Base-by-base conservation (phyloP, 2,797 vertebrate genomes). In the Macroramphosus scolopax region DNA sequence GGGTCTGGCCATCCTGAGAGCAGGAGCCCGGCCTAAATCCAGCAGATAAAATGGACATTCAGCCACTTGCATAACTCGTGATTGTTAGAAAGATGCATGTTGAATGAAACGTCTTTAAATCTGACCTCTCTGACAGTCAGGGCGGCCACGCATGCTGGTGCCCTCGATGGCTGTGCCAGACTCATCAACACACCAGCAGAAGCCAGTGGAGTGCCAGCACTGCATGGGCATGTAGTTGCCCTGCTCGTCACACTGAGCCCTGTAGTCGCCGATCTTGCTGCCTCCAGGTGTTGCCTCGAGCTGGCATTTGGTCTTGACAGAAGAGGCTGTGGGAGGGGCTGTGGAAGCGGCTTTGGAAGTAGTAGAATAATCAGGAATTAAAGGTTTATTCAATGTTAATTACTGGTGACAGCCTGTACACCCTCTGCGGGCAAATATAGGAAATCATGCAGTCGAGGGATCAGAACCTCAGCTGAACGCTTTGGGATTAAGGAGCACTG, bases 111-210 rank as follows among this genome's bases (percentile, higher is more conserved):
- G 18, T 8, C 29, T 0, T n/a, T n/a, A n/a, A n/a, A n/a, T n/a
- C 8, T 4, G 63, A 80, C 86, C 77, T 65, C 12, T 47, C 8
- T 8, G 35, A 8, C 90, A 91, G 1, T 58, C 12, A 0, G 78
- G 79, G 2, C 1, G 58, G 5, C 68, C 77, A 0, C 87, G 91
- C 1, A 72, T 77, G 38, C 6, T n/a, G 56, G 93, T 93, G 62
- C 81, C 85, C 18, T 84, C 56, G 17, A 98, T 83, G 83, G 43
- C 15, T 0, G 60, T 77, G 73, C 96, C 96, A 0, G 83, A 76
- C 68, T 78, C 75, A 70, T 95, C 92, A 85, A 89, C 91, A 31
- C 96, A 98, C 95, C 95, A 98, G 91, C 96, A 98, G 83, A 48
- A 94, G 45, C 93, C 92, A 0, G 86, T 94, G 80, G 90, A 63